These are phyloP conservation scores for Gulo gulo DNA, from an alignment of 2,113 vertebrate genomes.

Conservation along the genomic window DNA sequence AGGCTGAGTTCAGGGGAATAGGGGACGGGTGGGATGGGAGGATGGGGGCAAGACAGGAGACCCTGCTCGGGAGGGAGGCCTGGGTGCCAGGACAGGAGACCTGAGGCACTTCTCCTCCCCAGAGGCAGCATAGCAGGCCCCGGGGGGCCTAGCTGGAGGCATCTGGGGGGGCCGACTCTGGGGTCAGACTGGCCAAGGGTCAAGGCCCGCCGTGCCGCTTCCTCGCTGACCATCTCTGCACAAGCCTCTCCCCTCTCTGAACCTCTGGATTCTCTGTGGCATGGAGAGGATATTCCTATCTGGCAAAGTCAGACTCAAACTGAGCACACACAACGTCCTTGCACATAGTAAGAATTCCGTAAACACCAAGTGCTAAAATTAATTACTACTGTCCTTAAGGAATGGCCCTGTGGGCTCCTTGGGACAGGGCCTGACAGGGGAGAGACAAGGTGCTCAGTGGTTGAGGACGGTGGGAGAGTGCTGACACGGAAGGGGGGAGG, in stretches of 20 bases:
- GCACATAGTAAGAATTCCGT: background rate
- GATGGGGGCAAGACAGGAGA: background rate
- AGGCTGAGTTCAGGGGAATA: background rate
- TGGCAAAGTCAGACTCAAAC: background rate
- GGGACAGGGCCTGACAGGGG: background rate
- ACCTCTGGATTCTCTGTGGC: background rate
- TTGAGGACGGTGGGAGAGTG: background rate
- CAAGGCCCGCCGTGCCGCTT: background rate
- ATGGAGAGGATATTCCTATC: background rate
- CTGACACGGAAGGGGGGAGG: background rate
- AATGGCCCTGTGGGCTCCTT: background rate
- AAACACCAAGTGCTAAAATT: background rate
- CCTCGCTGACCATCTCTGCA: background rate
- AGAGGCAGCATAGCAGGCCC: rapidly evolving
- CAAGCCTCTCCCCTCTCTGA: background rate
- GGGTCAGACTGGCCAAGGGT: background rate
- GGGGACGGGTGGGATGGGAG: too few relatives aligned
- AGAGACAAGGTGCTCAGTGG: background rate
- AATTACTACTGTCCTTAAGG: background rate
- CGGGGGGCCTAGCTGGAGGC: background rate
- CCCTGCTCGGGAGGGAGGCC: background rate
- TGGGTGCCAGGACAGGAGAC: background rate
- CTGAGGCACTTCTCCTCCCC: background rate
- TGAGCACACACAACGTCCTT: background rate
- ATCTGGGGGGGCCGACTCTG: background rate